A percentile compares a stretch with the other conserved stretches of the same genome.
Evolutionary conservation across 2,113 vertebrate genomes (phyloP).

Genomic region (Cyphomyrus discorhynchus): DNA sequence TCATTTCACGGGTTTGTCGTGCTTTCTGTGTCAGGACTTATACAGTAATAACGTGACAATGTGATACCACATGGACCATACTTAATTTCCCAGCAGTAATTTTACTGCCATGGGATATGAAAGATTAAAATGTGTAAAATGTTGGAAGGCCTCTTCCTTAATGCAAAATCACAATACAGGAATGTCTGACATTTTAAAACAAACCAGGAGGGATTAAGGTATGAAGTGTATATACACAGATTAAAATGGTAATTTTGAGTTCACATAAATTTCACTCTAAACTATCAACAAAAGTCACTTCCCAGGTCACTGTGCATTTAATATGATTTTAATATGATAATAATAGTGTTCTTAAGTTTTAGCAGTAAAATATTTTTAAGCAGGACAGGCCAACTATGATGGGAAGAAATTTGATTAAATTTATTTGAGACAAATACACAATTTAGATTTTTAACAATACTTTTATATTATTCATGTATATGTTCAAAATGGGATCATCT

Average conservation of each 20-base stretch:
- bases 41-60: neutral
- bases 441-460: neutral
- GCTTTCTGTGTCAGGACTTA: neutral
- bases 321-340: neutral
- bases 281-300: neutral
- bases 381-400: neutral
- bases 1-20: neutral
- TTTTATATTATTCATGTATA: neutral
- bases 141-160: neutral
- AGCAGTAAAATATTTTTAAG: neutral
- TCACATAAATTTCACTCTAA: neutral
- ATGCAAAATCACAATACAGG: neutral
- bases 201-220: neutral
- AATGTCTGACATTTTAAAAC: neutral
- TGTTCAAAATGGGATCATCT: neutral
- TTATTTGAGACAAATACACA: neutral
- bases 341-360: neutral
- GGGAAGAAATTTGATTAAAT: neutral
- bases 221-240: neutral
- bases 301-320: neutral
- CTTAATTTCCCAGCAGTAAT: neutral
- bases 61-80: neutral
- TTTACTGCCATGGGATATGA: neutral
- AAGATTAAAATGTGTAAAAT: neutral
- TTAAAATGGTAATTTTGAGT: neutral